These are phyloP conservation scores for Drosophila seguyi DNA, from an alignment of 1,140 invertebrate species.

Conservation along the genomic window DNA sequence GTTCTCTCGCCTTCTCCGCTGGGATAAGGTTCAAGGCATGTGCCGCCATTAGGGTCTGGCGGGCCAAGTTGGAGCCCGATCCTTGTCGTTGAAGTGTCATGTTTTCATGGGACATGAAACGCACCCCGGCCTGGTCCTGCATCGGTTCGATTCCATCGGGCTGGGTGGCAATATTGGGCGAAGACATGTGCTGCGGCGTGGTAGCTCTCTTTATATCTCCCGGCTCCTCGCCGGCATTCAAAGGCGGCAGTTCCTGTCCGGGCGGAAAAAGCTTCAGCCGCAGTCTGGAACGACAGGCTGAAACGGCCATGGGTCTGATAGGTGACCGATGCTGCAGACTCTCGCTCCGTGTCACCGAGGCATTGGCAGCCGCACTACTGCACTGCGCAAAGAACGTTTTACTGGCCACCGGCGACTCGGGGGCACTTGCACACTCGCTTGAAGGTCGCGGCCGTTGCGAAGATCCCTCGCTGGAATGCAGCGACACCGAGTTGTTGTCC, in stretches of 20 bases:
- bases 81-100: conserved; percentile 72
- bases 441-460: conserved; percentile 60
- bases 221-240: conserved; percentile 39
- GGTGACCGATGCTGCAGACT: conserved; percentile 65
- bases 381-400: conserved; percentile 71
- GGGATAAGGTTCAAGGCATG: conserved; percentile 92
- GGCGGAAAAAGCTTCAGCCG: conserved; percentile 81
- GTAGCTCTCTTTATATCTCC: conserved; percentile 66
- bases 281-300: conserved; percentile 80
- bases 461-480: conserved; percentile 69
- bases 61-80: conserved; percentile 86
- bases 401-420: conserved; percentile 75
- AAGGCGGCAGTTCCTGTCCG: conserved; percentile 70
- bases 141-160: conserved; percentile 58
- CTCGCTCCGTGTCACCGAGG: conserved; percentile 64
- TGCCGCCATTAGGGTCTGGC: conserved; percentile 90
- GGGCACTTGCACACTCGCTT: conserved; percentile 79
- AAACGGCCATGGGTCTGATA: conserved; percentile 78
- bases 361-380: conserved; percentile 31
- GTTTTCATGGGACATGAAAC: conserved; percentile 83
- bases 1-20: conserved; percentile 91
- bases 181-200: conserved; percentile 83
- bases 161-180: conserved; percentile 81
- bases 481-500: conserved; percentile 70
- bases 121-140: conserved; percentile 50